Conservation (phyloP, 2,888 invertebrate species). For the Microctonus brassicae region DNA sequence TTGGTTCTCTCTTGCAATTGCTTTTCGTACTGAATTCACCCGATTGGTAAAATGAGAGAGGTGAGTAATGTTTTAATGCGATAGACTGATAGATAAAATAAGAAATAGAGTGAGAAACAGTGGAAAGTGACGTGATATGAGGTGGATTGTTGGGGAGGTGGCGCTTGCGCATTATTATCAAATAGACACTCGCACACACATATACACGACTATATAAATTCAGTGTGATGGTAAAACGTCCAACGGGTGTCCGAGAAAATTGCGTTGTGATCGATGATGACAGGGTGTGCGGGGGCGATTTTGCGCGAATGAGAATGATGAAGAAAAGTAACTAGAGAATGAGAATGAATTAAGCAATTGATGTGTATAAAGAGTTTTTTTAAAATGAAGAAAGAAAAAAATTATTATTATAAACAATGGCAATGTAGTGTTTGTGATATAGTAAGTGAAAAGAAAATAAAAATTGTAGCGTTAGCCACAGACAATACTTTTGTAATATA, state of each 20-base stretch:
- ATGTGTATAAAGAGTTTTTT: no score
- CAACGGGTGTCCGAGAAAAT: conserved; percentile 36
- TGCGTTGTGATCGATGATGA: conserved; percentile 29
- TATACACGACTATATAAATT: conserved; percentile 33
- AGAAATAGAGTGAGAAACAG: not conserved
- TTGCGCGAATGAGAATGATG: conserved; percentile 10
- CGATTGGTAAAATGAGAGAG: not conserved
- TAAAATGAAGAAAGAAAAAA: not conserved
- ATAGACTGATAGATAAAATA: no score
- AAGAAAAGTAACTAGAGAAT: not conserved
- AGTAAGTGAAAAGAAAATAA: no score
- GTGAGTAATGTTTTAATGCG: no score
- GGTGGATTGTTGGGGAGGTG: conserved; percentile 2
- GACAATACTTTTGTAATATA: no score
- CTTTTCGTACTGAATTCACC: not conserved
- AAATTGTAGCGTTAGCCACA: no score
- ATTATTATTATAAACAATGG: no score
- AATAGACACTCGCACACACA: conserved; percentile 28
- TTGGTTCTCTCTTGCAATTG: not conserved
- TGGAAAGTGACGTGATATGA: not conserved
- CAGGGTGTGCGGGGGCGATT: not conserved
- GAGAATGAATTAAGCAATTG: no score
- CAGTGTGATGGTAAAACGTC: conserved; percentile 21
- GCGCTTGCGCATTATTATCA: conserved; percentile 31
- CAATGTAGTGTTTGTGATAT: no score